These are phyloP conservation scores for Gobionotothen gibberifrons DNA, from an alignment of 2,797 vertebrate genomes.

Conservation along the genomic window DNA sequence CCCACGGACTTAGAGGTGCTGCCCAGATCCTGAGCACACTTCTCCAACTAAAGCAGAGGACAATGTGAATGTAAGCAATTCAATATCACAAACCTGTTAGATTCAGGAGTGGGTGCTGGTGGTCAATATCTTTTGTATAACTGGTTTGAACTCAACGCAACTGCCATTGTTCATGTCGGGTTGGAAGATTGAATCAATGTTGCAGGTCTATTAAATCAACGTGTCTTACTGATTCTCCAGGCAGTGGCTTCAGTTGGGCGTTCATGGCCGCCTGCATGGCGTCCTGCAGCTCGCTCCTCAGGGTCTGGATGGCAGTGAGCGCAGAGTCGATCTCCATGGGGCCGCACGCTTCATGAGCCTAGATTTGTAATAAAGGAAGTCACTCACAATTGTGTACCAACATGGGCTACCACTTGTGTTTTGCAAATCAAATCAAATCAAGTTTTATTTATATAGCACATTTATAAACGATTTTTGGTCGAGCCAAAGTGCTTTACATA, in stretches of 20 bases:
- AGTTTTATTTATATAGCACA: too few species aligned
- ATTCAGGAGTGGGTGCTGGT: neutral
- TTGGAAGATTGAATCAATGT: neutral
- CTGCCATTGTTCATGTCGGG: neutral
- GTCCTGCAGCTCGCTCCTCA: slow-evolving; percentile 95
- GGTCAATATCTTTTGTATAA: neutral
- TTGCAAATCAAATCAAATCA: neutral
- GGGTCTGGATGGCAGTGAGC: slow-evolving; percentile 91
- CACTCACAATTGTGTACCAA: neutral
- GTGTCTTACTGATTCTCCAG: slow-evolving; percentile 91
- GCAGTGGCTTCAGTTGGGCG: slow-evolving; percentile 92
- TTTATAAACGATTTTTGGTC: too few species aligned
- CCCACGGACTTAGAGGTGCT: slow-evolving; percentile 98
- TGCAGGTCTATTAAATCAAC: neutral
- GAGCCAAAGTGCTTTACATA: too few species aligned
- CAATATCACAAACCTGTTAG: neutral
- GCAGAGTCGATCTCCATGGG: slow-evolving; percentile 99
- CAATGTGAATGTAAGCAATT: too few species aligned
- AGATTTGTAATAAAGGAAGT: slow-evolving; percentile 4
- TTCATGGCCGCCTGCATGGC: slow-evolving; percentile 92
- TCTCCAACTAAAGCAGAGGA: slow-evolving; percentile 88
- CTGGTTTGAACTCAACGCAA: neutral
- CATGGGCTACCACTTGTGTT: neutral
- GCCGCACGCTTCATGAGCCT: slow-evolving; percentile 98
- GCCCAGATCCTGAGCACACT: slow-evolving; percentile 97